Percentiles rank a stretch among this genome's conserved stretches.
Conservation (phyloP, 2,113 vertebrate species). For the Melanerpes formicivorus region DNA sequence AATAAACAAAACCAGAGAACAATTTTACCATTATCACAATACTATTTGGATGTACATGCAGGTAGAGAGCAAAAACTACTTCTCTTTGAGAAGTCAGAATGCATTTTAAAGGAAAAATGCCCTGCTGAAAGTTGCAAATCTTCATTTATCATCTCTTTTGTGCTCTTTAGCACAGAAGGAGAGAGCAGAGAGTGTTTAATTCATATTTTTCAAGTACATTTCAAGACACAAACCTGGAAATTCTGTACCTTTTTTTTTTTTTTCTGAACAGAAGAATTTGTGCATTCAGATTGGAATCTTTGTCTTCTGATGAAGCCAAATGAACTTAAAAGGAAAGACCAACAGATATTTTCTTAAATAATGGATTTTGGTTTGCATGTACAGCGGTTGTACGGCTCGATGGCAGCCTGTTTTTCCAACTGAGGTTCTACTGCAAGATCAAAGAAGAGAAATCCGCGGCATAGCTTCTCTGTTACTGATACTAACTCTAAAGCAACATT, state of each 20-base stretch:
- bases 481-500: background rate
- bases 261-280: background rate
- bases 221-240: background rate
- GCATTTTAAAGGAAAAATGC: background rate
- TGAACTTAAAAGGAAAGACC: background rate
- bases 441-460: constrained; percentile 22
- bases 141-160: background rate
- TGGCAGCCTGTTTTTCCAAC: background rate
- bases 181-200: background rate
- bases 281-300: background rate
- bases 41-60: background rate
- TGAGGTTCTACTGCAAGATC: constrained; percentile 10
- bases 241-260: background rate
- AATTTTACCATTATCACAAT: background rate
- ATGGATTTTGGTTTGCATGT: background rate
- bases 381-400: background rate
- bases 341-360: background rate
- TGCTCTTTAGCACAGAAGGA: background rate
- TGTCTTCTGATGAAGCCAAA: background rate
- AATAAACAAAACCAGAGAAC: background rate
- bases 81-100: background rate
- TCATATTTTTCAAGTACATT: background rate
- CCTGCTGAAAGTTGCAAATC: background rate
- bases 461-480: background rate
- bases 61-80: background rate